Conservation (phyloP, 1,140 invertebrate genomes). For the Eriosoma lanigerum region DNA sequence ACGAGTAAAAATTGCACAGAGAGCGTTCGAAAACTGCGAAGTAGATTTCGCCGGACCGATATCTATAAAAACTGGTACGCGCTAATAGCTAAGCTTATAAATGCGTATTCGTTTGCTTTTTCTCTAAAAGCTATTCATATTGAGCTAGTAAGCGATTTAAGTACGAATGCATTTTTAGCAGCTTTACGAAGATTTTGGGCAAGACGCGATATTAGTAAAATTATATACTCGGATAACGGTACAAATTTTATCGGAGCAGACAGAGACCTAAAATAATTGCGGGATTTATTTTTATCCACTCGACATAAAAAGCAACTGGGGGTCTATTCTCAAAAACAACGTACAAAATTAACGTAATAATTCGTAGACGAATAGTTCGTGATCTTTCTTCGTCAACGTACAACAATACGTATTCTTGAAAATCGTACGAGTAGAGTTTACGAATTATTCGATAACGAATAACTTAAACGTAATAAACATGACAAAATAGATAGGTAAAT, state of each 20-base stretch:
- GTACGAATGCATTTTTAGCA: slow-evolving; percentile 58
- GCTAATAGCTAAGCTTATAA: slow-evolving; percentile 57
- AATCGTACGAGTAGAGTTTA: too few relatives aligned
- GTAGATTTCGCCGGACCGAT: slow-evolving; percentile 60
- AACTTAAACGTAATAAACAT: too few relatives aligned
- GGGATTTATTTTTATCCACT: background rate
- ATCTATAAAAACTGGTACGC: slow-evolving; percentile 55
- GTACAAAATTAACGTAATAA: too few relatives aligned
- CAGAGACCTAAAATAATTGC: slow-evolving; percentile 22
- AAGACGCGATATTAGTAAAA: slow-evolving; percentile 56
- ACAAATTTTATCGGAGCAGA: slow-evolving; percentile 58
- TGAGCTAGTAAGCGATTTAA: slow-evolving; percentile 58
- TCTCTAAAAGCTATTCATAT: slow-evolving; percentile 59
- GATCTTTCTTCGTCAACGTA: too few relatives aligned
- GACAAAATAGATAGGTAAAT: too few relatives aligned
- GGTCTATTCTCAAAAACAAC: too few relatives aligned
- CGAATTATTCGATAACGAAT: too few relatives aligned
- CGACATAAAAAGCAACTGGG: background rate
- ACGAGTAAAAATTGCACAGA: slow-evolving; percentile 52
- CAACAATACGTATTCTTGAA: too few relatives aligned
- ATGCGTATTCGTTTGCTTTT: slow-evolving; percentile 59
- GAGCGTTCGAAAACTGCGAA: slow-evolving; percentile 54
- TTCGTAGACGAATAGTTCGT: too few relatives aligned
- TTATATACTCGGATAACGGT: slow-evolving; percentile 58
- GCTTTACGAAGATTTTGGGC: slow-evolving; percentile 58